Evolutionary conservation across 2,797 vertebrate species (phyloP), one percentile per base, ranked within the genome.

Genomic region (Tympanoctomys barrerae): DNA sequence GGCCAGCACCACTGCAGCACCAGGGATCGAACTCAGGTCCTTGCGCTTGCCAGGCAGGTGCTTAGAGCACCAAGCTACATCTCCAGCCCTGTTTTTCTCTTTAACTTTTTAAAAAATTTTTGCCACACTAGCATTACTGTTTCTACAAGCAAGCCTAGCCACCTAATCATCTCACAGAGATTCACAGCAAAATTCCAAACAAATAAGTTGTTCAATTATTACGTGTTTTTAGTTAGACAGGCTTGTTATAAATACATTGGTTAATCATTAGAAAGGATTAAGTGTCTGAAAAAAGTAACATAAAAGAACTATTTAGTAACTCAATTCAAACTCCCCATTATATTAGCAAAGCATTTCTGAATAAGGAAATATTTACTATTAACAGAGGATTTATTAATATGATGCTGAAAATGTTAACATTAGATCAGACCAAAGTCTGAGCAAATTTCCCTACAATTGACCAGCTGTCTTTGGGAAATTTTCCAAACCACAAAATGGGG

Each of bases 141-240:
- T 93, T 84, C 93, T 46, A 64, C 39, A 89, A 78, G 1, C 89
- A 87, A 90, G 46, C 54, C 64, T 79, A 59, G 77, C 66, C 96
- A 89, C 39, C 19, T 78, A 87, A 54, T 59, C 42, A 92, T 26
- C 36, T 66, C 80, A 95, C 2, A 86, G 52, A 95, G 36, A 87
- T 75, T 64, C 16, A 87, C 21, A 71, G 28, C 46, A 91, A 81
- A 90, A 94, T 81, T 62, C 68, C 66, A 85, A 94, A 36, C 22
- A 66, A 93, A 59, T 21, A 42, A 59, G 71, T 68, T 94, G 87
- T 68, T 93, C 81, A 90, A 85, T 87, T n/a, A 83, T 42, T 79
- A 87, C 5, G 39, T 87, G 64, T 73, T 93, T 89, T 82, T 94
- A 94, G 13, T 73, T 73, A 64, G 59, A 84, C 36, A 39, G 71